Conservation (phyloP, 2,797 vertebrate species). For the Centroberyx gerrardi region DNA sequence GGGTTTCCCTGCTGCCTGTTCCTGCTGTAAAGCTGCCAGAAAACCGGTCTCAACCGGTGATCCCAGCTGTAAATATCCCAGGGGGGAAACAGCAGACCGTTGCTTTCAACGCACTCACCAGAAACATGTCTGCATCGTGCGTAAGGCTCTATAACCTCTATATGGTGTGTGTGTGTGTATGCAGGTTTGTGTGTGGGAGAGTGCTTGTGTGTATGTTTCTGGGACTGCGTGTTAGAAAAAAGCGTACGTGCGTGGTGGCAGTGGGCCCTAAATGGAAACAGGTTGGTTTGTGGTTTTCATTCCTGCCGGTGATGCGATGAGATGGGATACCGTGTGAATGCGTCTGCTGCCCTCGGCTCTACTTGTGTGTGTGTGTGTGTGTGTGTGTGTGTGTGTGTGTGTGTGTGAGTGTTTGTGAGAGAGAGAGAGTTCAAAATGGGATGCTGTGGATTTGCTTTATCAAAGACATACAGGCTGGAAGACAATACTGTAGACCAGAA, state of each 20-base stretch:
- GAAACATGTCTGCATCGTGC: slow-evolving; percentile 35
- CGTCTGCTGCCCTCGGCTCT: slow-evolving; percentile 53
- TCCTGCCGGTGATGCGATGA: slow-evolving; percentile 68
- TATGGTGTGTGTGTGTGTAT: slow-evolving; percentile 18
- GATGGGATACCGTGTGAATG: slow-evolving; percentile 68
- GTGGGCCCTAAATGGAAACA: slow-evolving; percentile 82
- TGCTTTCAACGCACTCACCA: slow-evolving; percentile 60
- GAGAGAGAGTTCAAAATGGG: slow-evolving; percentile 27
- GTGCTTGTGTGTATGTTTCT: slow-evolving; percentile 23
- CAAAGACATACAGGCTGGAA: slow-evolving; percentile 48
- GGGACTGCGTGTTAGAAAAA: slow-evolving; percentile 42
- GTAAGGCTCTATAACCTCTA: not conserved
- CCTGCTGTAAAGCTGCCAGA: slow-evolving; percentile 76
- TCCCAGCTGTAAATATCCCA: slow-evolving; percentile 83
- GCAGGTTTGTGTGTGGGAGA: slow-evolving; percentile 17
- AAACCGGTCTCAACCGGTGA: slow-evolving; percentile 78
- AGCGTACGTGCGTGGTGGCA: slow-evolving; percentile 44
- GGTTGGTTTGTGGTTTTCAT: slow-evolving; percentile 77
- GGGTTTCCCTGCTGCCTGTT: slow-evolving; percentile 68
- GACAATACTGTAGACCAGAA: slow-evolving; percentile 25
- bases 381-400: not conserved
- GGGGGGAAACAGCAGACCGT: slow-evolving; percentile 58
- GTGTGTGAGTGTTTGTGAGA: slow-evolving; percentile 21
- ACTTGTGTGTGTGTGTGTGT: slow-evolving; percentile 35
- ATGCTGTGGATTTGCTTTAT: slow-evolving; percentile 50